Base-by-base conservation (phyloP, 1,140 invertebrate genomes). In the Diorhabda carinulata region DNA sequence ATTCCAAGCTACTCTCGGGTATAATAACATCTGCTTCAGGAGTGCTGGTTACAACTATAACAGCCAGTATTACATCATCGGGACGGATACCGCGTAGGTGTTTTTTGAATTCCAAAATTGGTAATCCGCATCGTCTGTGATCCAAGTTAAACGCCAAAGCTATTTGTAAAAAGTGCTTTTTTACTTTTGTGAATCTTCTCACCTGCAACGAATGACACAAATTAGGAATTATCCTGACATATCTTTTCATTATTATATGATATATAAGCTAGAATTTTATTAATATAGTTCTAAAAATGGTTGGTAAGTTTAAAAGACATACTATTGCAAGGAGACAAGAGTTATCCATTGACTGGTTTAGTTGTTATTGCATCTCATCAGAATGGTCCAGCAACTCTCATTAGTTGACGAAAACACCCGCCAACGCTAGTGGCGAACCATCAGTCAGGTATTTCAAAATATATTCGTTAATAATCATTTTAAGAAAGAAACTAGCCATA, bases 121-220 rank as follows among this genome's bases (percentile, higher is more conserved):
- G 3, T 10, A 68, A 52, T 2, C 66, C 70, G 3, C 70, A 72
- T 68, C 70, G 68, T 56, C 70, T 67, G 43, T 72, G 63, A 56
- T 72, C 70, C 10, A 68, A 10, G 61, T 72, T 72, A 44, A 68
- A 66, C 10, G 61, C n/a, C 52, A 72, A 42, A 6, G 70, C 70
- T 7, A 6, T 43, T 57, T 6, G 3, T 10, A 62, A 43, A 60
- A 44, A 69, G 5, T 57, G n/a, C 42, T 8, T 65, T 44, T 56
- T 56, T 9, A 70, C 63, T 67, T 56, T 70, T 2, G 67, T 67
- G 67, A 63, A 70, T 70, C 69, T 10, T 57, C 64, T 41, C 7
- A 70, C 69, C 69, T 70, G 43, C 41, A 47, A 43, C 5, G 61
- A 57, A 66, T 58, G 58, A 66, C 2, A 41, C 10, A 8, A 4